These are phyloP conservation scores for Lasaia peninsularis DNA, from an alignment of 1,140 invertebrate species.

Conservation along the genomic window DNA sequence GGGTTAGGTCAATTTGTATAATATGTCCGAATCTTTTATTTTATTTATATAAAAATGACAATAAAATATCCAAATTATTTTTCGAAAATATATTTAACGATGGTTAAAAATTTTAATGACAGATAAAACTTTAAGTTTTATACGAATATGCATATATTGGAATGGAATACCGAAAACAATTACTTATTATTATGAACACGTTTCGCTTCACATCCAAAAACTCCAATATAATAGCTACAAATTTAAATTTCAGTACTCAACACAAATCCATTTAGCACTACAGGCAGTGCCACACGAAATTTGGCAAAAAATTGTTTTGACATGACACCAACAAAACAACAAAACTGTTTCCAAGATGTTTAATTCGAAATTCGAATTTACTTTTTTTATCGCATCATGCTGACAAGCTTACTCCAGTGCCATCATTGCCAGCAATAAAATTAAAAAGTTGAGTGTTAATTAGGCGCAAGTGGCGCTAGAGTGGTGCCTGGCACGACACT, in stretches of 20 bases:
- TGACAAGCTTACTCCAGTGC: conserved; percentile 11
- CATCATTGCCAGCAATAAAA: conserved; percentile 29
- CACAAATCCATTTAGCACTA: not conserved
- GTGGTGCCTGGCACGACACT: conserved; percentile 45
- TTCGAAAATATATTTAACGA: too few relatives aligned
- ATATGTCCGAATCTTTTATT: too few relatives aligned
- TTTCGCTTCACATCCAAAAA: too few relatives aligned
- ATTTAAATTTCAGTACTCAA: not conserved
- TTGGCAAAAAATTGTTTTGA: not conserved
- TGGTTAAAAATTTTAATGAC: too few relatives aligned
- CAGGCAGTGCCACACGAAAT: not conserved
- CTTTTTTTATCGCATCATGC: conserved; percentile 13
- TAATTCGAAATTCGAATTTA: not conserved
- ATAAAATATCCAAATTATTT: too few relatives aligned
- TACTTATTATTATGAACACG: too few relatives aligned
- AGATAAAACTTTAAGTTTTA: too few relatives aligned
- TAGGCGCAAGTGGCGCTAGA: conserved; percentile 32
- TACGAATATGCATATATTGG: too few relatives aligned
- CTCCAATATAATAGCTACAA: not conserved
- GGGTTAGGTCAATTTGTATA: too few relatives aligned
- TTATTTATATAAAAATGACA: too few relatives aligned
- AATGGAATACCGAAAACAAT: too few relatives aligned
- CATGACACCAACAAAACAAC: conserved; percentile 1
- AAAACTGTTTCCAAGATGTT: not conserved
- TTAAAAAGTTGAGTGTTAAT: conserved; percentile 45